Percentiles rank a stretch among this genome's conserved stretches.
These are phyloP conservation scores for Sabatieria punctata DNA, from an alignment of 2,888 invertebrate species.

Conservation along the genomic window DNA sequence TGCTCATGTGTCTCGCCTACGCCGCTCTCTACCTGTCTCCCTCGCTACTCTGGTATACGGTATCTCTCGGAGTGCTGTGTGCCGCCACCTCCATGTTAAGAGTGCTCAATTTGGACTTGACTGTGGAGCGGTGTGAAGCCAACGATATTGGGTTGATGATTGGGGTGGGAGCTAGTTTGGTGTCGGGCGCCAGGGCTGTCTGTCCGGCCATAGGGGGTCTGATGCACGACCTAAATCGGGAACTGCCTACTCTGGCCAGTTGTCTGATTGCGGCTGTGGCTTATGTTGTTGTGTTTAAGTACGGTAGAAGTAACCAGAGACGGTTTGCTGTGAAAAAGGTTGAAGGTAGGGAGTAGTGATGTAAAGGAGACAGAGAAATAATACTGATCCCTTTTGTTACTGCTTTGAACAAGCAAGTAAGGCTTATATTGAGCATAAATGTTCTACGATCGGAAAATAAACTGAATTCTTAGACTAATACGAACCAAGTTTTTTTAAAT, in stretches of 20 bases:
- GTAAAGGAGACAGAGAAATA: too few relatives aligned
- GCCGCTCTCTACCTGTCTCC: neutral
- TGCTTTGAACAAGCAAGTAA: too few relatives aligned
- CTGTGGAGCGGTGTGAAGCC: constrained; percentile 1
- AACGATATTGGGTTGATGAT: constrained; percentile 3
- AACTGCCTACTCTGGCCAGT: neutral
- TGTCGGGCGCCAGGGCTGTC: neutral
- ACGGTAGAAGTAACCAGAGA: too few relatives aligned
- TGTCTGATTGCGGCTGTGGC: too few relatives aligned
- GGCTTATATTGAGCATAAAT: too few relatives aligned
- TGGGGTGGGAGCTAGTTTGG: constrained; percentile 2
- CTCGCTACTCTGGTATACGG: neutral
- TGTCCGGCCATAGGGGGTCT: constrained; percentile 4
- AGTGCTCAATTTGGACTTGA: constrained; percentile 4
- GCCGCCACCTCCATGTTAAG: constrained; percentile 6
- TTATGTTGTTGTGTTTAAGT: too few relatives aligned
- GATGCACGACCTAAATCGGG: neutral
- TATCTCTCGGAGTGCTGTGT: neutral
- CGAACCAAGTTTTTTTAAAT: too few relatives aligned
- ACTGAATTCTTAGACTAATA: too few relatives aligned
- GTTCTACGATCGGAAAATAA: too few relatives aligned
- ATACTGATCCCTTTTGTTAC: too few relatives aligned
- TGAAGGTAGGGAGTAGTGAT: too few relatives aligned
- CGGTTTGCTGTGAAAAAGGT: too few relatives aligned
- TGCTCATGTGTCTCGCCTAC: neutral